A percentile compares a stretch with the other conserved stretches of the same genome.
Evolutionary conservation across 2,888 invertebrate species (phyloP).

Genomic region (Eupithecia insigniata): DNA sequence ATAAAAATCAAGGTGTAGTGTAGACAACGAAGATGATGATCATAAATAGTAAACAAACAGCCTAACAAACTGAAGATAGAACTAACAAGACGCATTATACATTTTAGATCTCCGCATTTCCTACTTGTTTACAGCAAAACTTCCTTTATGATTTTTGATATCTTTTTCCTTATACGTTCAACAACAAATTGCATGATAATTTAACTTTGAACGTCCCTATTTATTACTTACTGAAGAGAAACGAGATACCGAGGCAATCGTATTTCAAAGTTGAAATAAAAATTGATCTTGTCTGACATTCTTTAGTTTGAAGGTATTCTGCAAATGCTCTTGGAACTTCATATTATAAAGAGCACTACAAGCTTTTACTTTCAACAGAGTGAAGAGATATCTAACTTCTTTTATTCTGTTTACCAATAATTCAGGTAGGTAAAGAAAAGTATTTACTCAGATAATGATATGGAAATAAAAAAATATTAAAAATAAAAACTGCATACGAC

Average conservation of each 20-base stretch:
- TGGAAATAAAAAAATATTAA: background rate
- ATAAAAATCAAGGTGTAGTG: background rate
- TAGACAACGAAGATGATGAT: background rate
- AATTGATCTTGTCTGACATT: background rate
- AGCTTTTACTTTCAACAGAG: background rate
- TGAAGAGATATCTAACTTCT: background rate
- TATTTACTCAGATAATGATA: background rate
- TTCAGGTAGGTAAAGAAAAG: background rate
- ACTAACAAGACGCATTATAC: background rate
- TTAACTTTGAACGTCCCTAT: background rate
- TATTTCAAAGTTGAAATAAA: conserved; percentile 15
- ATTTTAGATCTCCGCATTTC: background rate
- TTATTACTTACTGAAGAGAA: background rate
- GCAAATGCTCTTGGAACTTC: conserved; percentile 5
- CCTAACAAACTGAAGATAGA: background rate
- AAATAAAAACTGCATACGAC: too few relatives aligned
- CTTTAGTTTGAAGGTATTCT: conserved; percentile 7
- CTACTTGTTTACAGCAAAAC: background rate
- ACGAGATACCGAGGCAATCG: conserved; percentile 1
- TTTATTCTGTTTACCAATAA: background rate
- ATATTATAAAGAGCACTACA: background rate
- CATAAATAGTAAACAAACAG: background rate
- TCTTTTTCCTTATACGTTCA: background rate
- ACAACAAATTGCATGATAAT: conserved; percentile 1
- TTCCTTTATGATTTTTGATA: background rate